Evolutionary conservation across 2,797 vertebrate species (phyloP).

Genomic region (Aratinga solstitialis): DNA sequence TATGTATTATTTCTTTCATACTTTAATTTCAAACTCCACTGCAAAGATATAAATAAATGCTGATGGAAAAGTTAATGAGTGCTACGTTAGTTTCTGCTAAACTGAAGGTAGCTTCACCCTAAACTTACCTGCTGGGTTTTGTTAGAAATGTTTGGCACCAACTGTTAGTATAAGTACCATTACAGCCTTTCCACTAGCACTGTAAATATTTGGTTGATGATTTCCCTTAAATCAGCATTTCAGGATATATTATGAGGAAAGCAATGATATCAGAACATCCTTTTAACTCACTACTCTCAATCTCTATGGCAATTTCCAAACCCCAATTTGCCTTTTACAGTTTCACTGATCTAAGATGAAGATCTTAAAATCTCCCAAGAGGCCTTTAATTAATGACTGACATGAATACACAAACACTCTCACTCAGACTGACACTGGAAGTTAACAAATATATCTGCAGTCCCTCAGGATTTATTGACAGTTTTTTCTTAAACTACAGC

Average conservation of each 20-base stretch:
- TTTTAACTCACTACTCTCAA: conserved; percentile 11
- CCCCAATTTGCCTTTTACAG: conserved; percentile 26
- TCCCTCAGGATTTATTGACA: conserved; percentile 20
- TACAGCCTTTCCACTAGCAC: neutral
- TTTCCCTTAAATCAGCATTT: neutral
- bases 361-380: conserved; percentile 57
- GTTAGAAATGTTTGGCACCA: neutral
- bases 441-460: conserved; percentile 41
- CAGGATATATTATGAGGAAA: neutral
- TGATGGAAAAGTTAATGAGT: neutral
- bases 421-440: conserved; percentile 4
- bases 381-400: conserved; percentile 62
- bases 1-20: neutral
- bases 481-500: neutral
- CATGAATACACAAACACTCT: conserved; percentile 14
- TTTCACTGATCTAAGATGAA: conserved; percentile 61
- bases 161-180: neutral
- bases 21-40: neutral
- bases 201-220: neutral
- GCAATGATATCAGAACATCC: neutral
- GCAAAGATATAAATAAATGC: neutral
- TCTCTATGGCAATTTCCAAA: conserved; percentile 39
- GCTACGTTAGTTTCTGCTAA: neutral
- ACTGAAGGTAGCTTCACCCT: neutral
- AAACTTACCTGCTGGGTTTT: neutral